A percentile compares a stretch with the other conserved stretches of the same genome.
Conservation (phyloP, 2,797 vertebrate species). For the Notamacropus eugenii region DNA sequence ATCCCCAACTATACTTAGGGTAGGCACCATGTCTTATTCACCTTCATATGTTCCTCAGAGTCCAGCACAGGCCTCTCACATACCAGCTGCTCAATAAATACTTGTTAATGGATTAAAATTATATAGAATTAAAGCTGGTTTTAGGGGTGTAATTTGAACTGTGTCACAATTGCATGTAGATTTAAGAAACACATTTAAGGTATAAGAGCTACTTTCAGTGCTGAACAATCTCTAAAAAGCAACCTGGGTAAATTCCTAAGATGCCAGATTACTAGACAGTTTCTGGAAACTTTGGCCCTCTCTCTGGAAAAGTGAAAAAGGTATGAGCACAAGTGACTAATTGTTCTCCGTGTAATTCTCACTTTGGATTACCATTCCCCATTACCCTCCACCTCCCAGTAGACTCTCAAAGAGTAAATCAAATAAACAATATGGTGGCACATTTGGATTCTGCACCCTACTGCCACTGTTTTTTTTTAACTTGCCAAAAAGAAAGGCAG, state of each 20-base stretch:
- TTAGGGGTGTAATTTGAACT: not conserved
- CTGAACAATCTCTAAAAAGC: not conserved
- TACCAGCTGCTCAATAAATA: constrained; percentile 40
- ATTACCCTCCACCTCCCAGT: not conserved
- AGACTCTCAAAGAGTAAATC: not conserved
- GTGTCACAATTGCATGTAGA: not conserved
- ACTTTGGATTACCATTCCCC: not conserved
- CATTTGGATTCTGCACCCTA: not conserved
- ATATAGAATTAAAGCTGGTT: not conserved
- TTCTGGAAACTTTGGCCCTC: not conserved
- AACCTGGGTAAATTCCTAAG: not conserved
- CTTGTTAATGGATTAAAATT: constrained; percentile 14
- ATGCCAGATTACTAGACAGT: not conserved
- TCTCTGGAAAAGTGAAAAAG: not conserved
- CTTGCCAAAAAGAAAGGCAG: not conserved
- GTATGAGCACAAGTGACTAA: not conserved
- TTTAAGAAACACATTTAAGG: not conserved
- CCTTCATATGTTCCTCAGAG: constrained; percentile 42
- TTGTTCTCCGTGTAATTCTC: not conserved
- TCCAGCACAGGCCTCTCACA: not conserved
- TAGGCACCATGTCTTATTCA: constrained; percentile 41
- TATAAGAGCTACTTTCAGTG: not conserved
- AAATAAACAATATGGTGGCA: not conserved
- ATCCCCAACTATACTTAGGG: not conserved
- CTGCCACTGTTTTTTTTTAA: not conserved